phyloP scores from a whole-genome alignment of 1,140 invertebrate species.

The Acromyrmex charruanus region DNA sequence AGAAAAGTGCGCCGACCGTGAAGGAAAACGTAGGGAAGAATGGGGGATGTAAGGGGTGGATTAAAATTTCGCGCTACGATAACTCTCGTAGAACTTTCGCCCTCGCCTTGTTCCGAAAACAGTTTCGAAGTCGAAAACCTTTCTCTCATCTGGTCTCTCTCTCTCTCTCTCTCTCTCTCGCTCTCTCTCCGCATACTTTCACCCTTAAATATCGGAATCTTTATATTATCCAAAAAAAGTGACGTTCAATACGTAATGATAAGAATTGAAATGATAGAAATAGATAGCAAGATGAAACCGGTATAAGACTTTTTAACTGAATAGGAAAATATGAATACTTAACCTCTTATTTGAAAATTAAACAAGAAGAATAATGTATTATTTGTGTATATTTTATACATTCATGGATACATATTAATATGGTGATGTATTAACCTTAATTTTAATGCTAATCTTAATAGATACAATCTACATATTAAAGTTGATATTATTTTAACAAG shows the following conservation, averaged over 20 bases:
- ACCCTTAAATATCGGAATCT: conserved; percentile 6
- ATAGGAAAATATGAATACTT: background rate
- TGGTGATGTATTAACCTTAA: background rate
- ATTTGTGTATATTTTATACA: too few species aligned
- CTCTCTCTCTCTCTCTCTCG: too few species aligned
- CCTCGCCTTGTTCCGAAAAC: conserved; percentile 25
- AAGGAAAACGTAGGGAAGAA: conserved; percentile 33
- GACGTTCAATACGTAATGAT: background rate
- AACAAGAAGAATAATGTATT: background rate
- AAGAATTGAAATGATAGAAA: background rate
- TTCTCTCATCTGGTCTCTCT: background rate
- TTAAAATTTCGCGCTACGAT: conserved; percentile 71
- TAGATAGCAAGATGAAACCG: background rate
- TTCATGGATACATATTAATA: background rate
- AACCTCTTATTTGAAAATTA: background rate
- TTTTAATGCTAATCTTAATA: background rate
- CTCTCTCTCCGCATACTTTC: conserved; percentile 11
- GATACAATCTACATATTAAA: background rate
- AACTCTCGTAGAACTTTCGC: conserved; percentile 64
- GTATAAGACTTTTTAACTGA: background rate
- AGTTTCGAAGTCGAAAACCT: conserved; percentile 48
- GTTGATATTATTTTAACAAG: background rate
- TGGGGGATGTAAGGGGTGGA: conserved; percentile 26
- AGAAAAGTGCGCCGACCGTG: conserved; percentile 5
- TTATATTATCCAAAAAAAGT: background rate